Percentiles rank a stretch among this genome's conserved stretches.
Evolutionary conservation across 1,140 invertebrate genomes (phyloP).

Genomic region (Sesamia nonagrioides): DNA sequence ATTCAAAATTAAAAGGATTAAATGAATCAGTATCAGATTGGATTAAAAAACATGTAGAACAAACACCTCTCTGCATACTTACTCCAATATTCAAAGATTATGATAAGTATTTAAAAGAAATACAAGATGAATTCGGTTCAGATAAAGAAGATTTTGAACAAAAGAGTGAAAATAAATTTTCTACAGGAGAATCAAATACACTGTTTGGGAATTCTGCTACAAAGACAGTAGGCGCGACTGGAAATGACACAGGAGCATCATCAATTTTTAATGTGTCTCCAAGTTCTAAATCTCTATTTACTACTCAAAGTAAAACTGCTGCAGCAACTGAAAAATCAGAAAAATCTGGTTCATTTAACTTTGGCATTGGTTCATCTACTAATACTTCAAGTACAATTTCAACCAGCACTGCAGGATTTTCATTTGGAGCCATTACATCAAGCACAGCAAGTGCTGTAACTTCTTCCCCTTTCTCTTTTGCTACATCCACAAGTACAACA

Average conservation of each 20-base stretch:
- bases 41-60: constrained; percentile 95
- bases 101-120: constrained; percentile 91
- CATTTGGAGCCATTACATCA: constrained; percentile 41
- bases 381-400: constrained; percentile 54
- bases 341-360: constrained; percentile 58
- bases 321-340: constrained; percentile 51
- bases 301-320: constrained; percentile 28
- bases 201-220: background rate
- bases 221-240: constrained; percentile 2
- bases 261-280: constrained; percentile 21
- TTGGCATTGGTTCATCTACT: constrained; percentile 57
- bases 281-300: constrained; percentile 51
- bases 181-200: constrained; percentile 24
- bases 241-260: background rate
- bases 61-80: constrained; percentile 95
- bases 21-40: constrained; percentile 95
- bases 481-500: constrained; percentile 53
- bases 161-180: constrained; percentile 51
- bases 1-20: constrained; percentile 92
- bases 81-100: constrained; percentile 97
- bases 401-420: constrained; percentile 45
- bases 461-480: constrained; percentile 59
- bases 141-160: constrained; percentile 47
- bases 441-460: constrained; percentile 40
- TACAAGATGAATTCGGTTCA: constrained; percentile 80